Conservation (phyloP, 2,797 vertebrate species). For the Pipistrellus nathusii region DNA sequence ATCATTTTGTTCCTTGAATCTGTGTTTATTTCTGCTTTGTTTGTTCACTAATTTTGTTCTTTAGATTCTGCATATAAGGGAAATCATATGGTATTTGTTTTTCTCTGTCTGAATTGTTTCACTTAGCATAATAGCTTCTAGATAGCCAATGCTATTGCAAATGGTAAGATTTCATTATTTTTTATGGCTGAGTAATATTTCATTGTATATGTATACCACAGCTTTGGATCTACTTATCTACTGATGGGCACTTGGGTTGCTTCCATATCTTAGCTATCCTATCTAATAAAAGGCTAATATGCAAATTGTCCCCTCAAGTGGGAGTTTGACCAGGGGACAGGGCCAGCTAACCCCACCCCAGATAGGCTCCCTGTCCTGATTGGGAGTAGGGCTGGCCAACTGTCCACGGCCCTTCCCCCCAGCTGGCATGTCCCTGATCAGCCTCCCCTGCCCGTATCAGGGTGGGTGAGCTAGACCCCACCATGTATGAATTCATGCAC, state of each 20-base stretch:
- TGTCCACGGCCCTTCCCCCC: accelerated
- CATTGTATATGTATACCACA: background rate
- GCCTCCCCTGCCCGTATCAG: too few species aligned
- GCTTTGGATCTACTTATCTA: background rate
- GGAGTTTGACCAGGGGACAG: too few species aligned
- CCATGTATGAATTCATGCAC: too few species aligned
- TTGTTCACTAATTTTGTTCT: background rate
- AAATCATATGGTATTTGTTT: background rate
- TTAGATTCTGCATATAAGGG: background rate
- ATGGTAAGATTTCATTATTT: background rate
- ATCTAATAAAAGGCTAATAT: too few species aligned
- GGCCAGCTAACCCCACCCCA: too few species aligned
- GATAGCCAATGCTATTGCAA: background rate
- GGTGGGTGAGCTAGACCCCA: too few species aligned
- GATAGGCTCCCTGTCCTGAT: too few species aligned
- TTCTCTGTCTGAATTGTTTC: background rate
- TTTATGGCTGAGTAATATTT: background rate
- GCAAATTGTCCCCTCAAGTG: too few species aligned
- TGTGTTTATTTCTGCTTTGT: background rate
- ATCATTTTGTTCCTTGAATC: background rate
- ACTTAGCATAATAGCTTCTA: background rate
- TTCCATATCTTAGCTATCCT: background rate
- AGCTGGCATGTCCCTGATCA: too few species aligned
- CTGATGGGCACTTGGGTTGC: background rate
- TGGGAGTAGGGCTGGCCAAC: too few species aligned